Percentiles rank a stretch among this genome's conserved stretches.
Evolutionary conservation across 2,113 vertebrate genomes (phyloP).

Genomic region (Terrapene triunguis): DNA sequence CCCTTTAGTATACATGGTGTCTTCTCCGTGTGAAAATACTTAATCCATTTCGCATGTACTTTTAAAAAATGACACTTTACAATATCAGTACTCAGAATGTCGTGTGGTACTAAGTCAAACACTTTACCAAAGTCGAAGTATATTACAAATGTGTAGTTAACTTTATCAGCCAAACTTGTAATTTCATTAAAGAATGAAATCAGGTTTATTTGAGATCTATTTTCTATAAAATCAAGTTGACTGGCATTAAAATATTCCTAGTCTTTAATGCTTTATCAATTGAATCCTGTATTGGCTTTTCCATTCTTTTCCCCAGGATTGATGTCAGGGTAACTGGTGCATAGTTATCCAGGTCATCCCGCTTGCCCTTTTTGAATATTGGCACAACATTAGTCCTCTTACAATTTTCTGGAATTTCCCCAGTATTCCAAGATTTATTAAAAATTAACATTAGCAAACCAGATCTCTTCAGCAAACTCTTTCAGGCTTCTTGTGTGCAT

Average conservation of each 20-base stretch:
- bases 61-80: accelerated
- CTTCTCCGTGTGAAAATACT: background rate
- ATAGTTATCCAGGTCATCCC: too few relatives aligned
- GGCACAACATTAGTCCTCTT: too few relatives aligned
- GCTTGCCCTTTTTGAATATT: too few relatives aligned
- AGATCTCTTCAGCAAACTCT: too few relatives aligned
- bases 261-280: background rate
- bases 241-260: background rate
- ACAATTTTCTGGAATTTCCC: too few relatives aligned
- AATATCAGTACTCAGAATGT: background rate
- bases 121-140: too few relatives aligned
- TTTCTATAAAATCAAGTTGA: background rate
- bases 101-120: background rate
- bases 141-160: too few relatives aligned
- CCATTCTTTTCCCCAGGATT: background rate
- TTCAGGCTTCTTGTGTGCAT: too few relatives aligned
- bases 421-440: too few relatives aligned
- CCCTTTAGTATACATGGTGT: background rate
- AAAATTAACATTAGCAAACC: too few relatives aligned
- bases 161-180: background rate
- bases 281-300: background rate
- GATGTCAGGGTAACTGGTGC: too few relatives aligned
- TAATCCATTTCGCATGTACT: background rate
- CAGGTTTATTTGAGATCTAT: background rate
- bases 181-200: background rate